A percentile compares a stretch with the other conserved stretches of the same genome.
Conservation (phyloP, 2,113 vertebrate species). For the Xiphophorus maculatus region DNA sequence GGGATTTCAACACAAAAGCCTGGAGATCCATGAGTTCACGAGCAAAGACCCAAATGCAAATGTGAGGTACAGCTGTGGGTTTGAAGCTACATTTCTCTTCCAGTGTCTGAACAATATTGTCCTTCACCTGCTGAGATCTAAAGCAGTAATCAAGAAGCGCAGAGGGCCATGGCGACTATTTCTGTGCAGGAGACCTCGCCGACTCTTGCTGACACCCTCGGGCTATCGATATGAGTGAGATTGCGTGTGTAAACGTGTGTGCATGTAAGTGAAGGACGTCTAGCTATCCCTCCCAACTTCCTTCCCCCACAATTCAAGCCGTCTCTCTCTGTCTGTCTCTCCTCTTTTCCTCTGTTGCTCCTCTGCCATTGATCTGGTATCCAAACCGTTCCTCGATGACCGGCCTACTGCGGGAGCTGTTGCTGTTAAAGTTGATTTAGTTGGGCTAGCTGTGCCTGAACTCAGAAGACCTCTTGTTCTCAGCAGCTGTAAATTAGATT, state of each 20-base stretch:
- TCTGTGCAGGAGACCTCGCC: slow-evolving; percentile 41
- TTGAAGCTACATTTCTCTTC: slow-evolving; percentile 26
- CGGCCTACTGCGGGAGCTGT: slow-evolving; percentile 45
- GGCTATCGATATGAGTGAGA: slow-evolving; percentile 56
- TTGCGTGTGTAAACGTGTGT: slow-evolving; percentile 17
- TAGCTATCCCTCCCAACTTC: slow-evolving; percentile 9
- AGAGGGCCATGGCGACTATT: slow-evolving; percentile 46
- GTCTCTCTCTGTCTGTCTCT: slow-evolving; percentile 9
- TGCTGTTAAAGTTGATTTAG: slow-evolving; percentile 62
- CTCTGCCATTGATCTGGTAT: slow-evolving; percentile 47
- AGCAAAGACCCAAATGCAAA: slow-evolving; percentile 59
- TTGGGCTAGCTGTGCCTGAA: slow-evolving; percentile 31
- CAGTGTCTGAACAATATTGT: slow-evolving; percentile 49
- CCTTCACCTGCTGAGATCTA: slow-evolving; percentile 69
- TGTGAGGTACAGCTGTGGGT: slow-evolving; percentile 32
- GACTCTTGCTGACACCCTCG: slow-evolving; percentile 50
- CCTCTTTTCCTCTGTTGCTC: neutral
- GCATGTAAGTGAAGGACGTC: slow-evolving; percentile 20
- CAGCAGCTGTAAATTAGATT: slow-evolving; percentile 64
- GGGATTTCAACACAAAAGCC: slow-evolving; percentile 18
- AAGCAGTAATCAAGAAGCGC: slow-evolving; percentile 62
- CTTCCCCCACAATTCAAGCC: neutral
- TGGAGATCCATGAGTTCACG: slow-evolving; percentile 28
- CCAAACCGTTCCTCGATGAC: slow-evolving; percentile 52
- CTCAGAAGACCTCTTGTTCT: slow-evolving; percentile 44